Evolutionary conservation across 2,888 invertebrate species (phyloP).

Genomic region (Trachelus stipa): DNA sequence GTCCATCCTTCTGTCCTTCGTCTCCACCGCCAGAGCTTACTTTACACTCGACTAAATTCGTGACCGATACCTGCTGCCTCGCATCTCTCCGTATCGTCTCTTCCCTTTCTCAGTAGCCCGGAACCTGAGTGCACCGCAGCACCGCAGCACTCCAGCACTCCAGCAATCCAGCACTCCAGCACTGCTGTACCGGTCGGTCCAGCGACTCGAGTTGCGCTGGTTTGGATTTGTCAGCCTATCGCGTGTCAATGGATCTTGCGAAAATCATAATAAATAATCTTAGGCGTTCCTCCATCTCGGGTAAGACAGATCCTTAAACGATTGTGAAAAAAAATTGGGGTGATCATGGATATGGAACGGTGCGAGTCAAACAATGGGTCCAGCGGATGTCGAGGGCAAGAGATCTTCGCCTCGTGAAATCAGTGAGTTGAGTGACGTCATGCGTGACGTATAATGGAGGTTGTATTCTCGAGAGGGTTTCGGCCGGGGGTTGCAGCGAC

Average conservation of each 20-base stretch:
- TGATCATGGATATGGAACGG: not conserved
- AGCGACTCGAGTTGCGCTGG: not conserved
- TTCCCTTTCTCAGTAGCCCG: constrained; percentile 12
- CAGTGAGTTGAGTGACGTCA: constrained; percentile 4
- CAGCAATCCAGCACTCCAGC: no score
- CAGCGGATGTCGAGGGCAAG: not conserved
- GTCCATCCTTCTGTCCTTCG: constrained; percentile 24
- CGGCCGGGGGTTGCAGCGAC: not conserved
- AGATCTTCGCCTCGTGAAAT: not conserved
- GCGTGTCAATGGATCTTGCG: not conserved
- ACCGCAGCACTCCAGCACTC: not conserved
- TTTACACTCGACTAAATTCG: constrained; percentile 22
- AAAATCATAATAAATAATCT: not conserved
- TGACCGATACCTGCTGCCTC: constrained; percentile 3
- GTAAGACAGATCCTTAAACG: not conserved
- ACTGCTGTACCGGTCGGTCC: not conserved
- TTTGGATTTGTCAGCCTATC: not conserved
- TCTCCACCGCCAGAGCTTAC: constrained; percentile 15
- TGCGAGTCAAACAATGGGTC: not conserved
- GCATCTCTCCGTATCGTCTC: constrained; percentile 17
- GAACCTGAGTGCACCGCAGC: not conserved
- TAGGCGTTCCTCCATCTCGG: not conserved
- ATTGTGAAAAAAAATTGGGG: not conserved
- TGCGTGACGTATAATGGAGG: not conserved
- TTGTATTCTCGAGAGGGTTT: not conserved